phyloP scores from a whole-genome alignment of 1,140 invertebrate genomes.

The Sarcophaga peregrina region DNA sequence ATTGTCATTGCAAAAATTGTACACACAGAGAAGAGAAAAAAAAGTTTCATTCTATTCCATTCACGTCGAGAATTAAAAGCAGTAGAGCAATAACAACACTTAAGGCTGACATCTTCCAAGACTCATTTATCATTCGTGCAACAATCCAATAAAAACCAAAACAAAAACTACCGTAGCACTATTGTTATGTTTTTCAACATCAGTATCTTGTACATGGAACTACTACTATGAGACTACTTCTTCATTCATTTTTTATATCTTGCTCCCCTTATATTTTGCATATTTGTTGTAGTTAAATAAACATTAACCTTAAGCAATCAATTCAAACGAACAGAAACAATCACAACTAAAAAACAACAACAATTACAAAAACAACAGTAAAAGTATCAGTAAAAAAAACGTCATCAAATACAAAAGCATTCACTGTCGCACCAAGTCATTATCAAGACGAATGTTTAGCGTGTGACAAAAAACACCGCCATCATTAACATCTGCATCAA shows the following conservation, averaged over 20 bases:
- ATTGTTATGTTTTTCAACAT: neutral
- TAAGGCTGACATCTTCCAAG: conserved; percentile 32
- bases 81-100: neutral
- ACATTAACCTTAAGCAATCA: conserved; percentile 19
- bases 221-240: neutral
- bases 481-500: too few species aligned
- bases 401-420: neutral
- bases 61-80: neutral
- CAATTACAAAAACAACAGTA: neutral
- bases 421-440: neutral
- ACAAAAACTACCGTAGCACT: neutral
- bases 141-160: conserved; percentile 18
- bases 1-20: conserved; percentile 36
- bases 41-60: neutral
- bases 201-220: too few species aligned
- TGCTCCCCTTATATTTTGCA: neutral
- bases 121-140: conserved; percentile 33
- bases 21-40: conserved; percentile 12
- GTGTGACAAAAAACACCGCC: conserved; percentile 40
- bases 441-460: conserved; percentile 3
- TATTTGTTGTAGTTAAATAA: neutral
- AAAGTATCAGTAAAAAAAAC: neutral
- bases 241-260: neutral
- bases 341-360: neutral
- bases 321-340: neutral